A percentile compares a stretch with the other conserved stretches of the same genome.
phyloP scores from a whole-genome alignment of 2,888 invertebrate genomes.

The Brassicogethes aeneus region DNA sequence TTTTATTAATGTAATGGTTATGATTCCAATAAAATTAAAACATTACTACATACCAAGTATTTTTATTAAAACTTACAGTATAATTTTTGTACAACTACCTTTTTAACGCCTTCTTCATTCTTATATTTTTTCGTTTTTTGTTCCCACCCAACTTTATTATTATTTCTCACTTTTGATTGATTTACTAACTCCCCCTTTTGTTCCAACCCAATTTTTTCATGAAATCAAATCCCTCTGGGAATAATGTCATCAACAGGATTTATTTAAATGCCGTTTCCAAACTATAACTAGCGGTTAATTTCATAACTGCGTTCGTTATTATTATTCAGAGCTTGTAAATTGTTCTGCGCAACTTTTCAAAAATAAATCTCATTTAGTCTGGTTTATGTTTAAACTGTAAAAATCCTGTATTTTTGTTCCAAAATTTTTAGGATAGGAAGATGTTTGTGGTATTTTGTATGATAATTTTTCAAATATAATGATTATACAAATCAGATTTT shows the following conservation, averaged over 20 bases:
- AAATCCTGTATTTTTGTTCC: too few species aligned
- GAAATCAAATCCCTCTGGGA: conserved; percentile 58
- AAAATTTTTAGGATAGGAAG: conserved; percentile 29
- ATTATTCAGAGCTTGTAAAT: conserved; percentile 20
- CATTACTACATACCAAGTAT: too few species aligned
- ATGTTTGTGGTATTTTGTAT: conserved; percentile 37
- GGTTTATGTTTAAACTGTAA: too few species aligned
- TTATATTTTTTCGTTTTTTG: conserved; percentile 27
- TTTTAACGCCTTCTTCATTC: conserved; percentile 33
- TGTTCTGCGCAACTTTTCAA: too few species aligned
- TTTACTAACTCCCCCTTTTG: conserved; percentile 45
- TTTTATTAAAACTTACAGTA: too few species aligned
- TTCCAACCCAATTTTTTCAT: conserved; percentile 44
- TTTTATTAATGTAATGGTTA: too few species aligned
- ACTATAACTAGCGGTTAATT: conserved; percentile 29
- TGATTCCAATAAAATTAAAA: too few species aligned
- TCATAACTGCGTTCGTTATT: conserved; percentile 25
- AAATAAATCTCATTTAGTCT: too few species aligned
- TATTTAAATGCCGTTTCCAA: conserved; percentile 17
- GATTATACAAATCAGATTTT: conserved; percentile 8
- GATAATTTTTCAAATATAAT: conserved; percentile 33
- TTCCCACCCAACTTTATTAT: conserved; percentile 34
- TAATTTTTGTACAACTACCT: too few species aligned
- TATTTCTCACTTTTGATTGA: conserved; percentile 33
- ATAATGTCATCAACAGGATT: conserved; percentile 18